Evolutionary conservation across 2,113 vertebrate species (phyloP).

Genomic region (Nanorana parkeri): DNA sequence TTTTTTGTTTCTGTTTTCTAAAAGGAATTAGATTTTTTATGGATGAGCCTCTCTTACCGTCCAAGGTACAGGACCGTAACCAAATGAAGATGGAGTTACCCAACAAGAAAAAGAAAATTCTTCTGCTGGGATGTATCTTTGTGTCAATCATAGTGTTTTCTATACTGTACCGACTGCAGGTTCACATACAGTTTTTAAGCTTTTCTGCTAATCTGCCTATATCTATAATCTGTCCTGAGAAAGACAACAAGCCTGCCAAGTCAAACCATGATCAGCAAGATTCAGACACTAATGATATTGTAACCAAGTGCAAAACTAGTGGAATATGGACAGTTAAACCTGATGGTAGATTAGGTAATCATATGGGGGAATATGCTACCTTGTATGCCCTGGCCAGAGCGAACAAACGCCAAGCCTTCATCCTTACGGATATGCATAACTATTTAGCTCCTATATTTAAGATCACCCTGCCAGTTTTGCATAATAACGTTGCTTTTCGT

Average conservation of each 20-base stretch:
- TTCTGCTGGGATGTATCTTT: background rate
- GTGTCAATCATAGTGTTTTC: constrained; percentile 7
- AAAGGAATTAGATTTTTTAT: constrained; percentile 27
- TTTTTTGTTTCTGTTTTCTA: constrained; percentile 14
- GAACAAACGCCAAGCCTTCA: constrained; percentile 46
- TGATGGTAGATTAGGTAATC: constrained; percentile 17
- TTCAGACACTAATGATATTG: background rate
- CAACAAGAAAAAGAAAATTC: constrained; percentile 28
- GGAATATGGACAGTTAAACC: constrained; percentile 68
- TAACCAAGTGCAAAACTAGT: background rate
- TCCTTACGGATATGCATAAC: constrained; percentile 52
- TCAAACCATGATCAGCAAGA: background rate
- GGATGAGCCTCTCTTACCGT: background rate
- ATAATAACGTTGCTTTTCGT: fast-evolving
- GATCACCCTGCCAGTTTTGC: constrained; percentile 63
- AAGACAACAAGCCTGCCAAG: background rate
- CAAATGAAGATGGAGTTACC: constrained; percentile 23
- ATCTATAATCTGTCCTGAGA: constrained; percentile 17
- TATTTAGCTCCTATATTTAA: constrained; percentile 63
- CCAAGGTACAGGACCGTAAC: background rate
- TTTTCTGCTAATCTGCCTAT: constrained; percentile 12
- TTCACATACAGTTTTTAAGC: background rate
- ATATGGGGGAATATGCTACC: constrained; percentile 56
- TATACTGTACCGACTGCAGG: constrained; percentile 29
- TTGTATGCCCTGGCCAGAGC: constrained; percentile 55